Base-by-base conservation (phyloP, 2,888 invertebrate genomes). In the Tenthredo distinguenda region DNA sequence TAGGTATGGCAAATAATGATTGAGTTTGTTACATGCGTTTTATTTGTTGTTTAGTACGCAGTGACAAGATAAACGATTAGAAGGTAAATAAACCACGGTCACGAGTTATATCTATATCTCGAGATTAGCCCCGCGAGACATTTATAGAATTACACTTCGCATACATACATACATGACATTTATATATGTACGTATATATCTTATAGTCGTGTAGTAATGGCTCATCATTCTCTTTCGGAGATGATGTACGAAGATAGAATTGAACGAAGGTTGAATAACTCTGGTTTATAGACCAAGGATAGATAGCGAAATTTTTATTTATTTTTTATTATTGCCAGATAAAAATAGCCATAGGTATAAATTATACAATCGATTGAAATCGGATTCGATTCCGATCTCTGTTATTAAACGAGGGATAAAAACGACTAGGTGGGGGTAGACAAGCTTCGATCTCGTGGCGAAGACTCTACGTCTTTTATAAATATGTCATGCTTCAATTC, bases 1-100 rank as follows among this genome's bases (percentile, higher is more conserved):
- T 47, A 47, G 7, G 7, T 55, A 55, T 55, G n/a, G 55, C 10
- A 55, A n/a, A 55, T 55, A 55, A 55, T 55, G n/a, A n/a, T 55
- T 55, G n/a, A 6, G n/a, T 55, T 50, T 50, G 0, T 50, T 18
- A 55, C n/a, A 55, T 47, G 12, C n/a, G 18, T n/a, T 55, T n/a
- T 55, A n/a, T 55, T n/a, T n/a, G n/a, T 55, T 7, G 18, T 55
- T 55, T n/a, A 7, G n/a, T 55, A 55, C 55, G n/a, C 55, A 7
- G 7, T n/a, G 55, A 55, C n/a, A 55, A n/a, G 18, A 55, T 55
- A 55, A 55, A 55, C n/a, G n/a, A 55, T 55, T 55, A 55, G 55
- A 55, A 55, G 55, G 55, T 55, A 55, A 55, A 55, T 55, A 55
- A 55, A 55, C 55, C 55, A 55, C 55, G 55, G 55, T n/a, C 55